Conservation (phyloP, 2,888 invertebrate species). For the Myopa tessellatipennis region DNA sequence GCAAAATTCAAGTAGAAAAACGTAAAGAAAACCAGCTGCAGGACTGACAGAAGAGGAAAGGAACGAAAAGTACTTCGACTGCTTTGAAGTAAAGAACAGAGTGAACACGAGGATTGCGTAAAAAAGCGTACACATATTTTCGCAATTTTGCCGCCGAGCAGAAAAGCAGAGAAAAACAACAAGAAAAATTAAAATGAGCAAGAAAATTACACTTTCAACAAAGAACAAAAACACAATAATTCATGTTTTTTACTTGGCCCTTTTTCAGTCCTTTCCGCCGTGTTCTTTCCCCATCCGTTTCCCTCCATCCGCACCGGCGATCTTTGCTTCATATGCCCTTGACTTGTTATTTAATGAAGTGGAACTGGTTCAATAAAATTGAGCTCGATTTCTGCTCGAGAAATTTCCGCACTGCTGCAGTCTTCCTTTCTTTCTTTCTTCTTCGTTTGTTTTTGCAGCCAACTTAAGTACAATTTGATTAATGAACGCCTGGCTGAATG, state of each 20-base stretch:
- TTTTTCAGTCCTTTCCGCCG: background rate
- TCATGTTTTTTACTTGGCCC: conserved; percentile 11
- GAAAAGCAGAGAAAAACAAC: conserved; percentile 55
- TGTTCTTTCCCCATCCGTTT: background rate
- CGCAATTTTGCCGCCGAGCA: conserved; percentile 51
- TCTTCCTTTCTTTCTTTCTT: too few species aligned
- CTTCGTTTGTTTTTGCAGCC: background rate
- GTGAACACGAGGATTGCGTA: background rate
- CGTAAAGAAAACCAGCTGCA: background rate
- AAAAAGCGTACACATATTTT: background rate
- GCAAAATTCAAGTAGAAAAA: conserved; percentile 22
- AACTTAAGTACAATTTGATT: background rate
- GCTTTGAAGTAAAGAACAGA: background rate
- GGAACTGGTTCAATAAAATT: conserved; percentile 37
- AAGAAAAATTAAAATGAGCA: conserved; percentile 9
- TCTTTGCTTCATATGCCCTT: conserved; percentile 39
- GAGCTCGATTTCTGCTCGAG: conserved; percentile 10
- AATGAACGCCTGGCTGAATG: background rate
- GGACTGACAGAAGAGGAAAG: background rate
- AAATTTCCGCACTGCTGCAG: background rate
- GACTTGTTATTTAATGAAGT: conserved; percentile 46
- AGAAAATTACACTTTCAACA: conserved; percentile 19
- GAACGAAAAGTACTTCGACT: background rate
- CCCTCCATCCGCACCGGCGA: background rate
- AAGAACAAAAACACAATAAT: conserved; percentile 41